These are phyloP conservation scores for Aix galericulata DNA, from an alignment of 2,113 vertebrate species.

Conservation along the genomic window DNA sequence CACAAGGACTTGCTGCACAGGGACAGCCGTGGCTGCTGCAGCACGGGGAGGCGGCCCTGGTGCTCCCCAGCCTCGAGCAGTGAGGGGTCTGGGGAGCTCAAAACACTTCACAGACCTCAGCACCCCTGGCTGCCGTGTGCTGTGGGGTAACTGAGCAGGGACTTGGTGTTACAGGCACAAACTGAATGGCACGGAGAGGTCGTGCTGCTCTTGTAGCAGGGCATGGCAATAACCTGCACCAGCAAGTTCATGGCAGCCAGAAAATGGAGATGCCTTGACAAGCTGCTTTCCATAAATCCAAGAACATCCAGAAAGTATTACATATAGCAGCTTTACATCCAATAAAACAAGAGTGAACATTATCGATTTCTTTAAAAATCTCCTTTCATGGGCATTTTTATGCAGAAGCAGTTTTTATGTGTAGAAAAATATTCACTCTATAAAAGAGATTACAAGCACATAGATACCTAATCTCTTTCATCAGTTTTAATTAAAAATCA, in stretches of 20 bases:
- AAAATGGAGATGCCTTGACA: neutral
- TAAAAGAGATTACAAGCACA: neutral
- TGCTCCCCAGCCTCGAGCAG: neutral
- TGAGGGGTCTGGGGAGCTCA: neutral
- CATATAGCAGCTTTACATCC: neutral
- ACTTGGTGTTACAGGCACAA: neutral
- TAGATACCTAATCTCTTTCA: slow-evolving; percentile 37
- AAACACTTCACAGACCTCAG: neutral
- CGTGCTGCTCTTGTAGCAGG: fast-evolving
- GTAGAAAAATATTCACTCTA: neutral
- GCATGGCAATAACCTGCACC: neutral
- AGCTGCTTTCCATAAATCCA: neutral
- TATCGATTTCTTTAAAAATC: neutral
- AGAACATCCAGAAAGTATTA: neutral
- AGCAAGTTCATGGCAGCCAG: neutral
- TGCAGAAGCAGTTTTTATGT: slow-evolving; percentile 1
- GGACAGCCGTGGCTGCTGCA: fast-evolving
- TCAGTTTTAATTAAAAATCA: slow-evolving; percentile 62
- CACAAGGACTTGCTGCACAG: neutral
- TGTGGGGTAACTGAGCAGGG: fast-evolving
- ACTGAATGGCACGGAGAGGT: fast-evolving
- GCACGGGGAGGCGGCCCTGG: neutral
- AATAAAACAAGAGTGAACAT: slow-evolving; percentile 20
- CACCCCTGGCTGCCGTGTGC: fast-evolving
- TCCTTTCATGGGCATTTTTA: neutral